phyloP scores from a whole-genome alignment of 2,888 invertebrate genomes.

The Cryptocheilus praepositus region DNA sequence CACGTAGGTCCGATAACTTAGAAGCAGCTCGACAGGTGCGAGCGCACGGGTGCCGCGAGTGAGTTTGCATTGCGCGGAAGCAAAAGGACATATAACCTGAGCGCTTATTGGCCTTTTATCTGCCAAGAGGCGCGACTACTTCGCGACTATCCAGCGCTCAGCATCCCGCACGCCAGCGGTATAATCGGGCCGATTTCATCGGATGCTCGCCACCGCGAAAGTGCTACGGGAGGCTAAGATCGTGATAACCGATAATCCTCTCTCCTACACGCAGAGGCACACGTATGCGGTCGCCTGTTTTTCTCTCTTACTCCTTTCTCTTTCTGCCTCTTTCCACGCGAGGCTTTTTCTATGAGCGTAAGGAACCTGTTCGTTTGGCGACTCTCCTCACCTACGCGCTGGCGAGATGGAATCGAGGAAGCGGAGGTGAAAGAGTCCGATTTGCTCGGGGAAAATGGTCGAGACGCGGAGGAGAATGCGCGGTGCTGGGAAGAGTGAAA shows the following conservation, averaged over 20 bases:
- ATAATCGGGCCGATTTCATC: slow-evolving; percentile 37
- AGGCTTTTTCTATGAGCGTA: not conserved
- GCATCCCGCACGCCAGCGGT: slow-evolving; percentile 14
- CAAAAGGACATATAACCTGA: slow-evolving; percentile 19
- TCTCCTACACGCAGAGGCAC: slow-evolving; percentile 8
- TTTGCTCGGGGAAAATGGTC: too few species aligned
- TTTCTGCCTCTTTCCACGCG: too few species aligned
- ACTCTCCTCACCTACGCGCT: not conserved
- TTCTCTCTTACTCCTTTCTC: too few species aligned
- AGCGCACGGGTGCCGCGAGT: slow-evolving; percentile 6
- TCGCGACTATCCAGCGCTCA: slow-evolving; percentile 2
- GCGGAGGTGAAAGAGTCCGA: too few species aligned
- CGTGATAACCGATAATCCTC: slow-evolving; percentile 36
- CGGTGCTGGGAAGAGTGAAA: too few species aligned
- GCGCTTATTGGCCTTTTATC: slow-evolving; percentile 24
- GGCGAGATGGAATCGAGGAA: too few species aligned
- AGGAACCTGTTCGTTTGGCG: slow-evolving; percentile 5
- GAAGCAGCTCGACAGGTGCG: slow-evolving; percentile 38
- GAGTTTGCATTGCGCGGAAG: slow-evolving; percentile 27
- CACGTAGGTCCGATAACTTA: too few species aligned
- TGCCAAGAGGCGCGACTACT: slow-evolving; percentile 19
- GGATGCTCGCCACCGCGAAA: slow-evolving; percentile 27
- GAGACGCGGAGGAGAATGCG: too few species aligned
- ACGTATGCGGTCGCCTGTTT: not conserved
- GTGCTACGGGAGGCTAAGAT: slow-evolving; percentile 27